These are phyloP conservation scores for Lochmaea capreae DNA, from an alignment of 2,888 invertebrate species.

Conservation along the genomic window DNA sequence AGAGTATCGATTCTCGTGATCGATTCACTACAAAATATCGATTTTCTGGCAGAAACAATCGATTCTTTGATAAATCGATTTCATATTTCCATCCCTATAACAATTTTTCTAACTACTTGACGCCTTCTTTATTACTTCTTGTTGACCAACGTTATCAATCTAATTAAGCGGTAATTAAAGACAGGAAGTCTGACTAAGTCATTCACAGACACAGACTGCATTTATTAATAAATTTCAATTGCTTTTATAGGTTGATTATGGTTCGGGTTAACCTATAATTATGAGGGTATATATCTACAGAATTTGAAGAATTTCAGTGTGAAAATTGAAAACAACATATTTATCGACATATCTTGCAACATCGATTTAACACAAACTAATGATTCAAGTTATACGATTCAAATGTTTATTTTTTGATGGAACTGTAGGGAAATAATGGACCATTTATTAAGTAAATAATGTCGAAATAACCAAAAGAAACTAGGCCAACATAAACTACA, in stretches of 20 bases:
- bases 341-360: background rate
- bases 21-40: too few relatives aligned
- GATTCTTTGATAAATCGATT: too few relatives aligned
- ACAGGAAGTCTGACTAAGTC: constrained; percentile 35
- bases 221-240: constrained; percentile 9
- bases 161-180: constrained; percentile 11
- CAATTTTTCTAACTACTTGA: too few relatives aligned
- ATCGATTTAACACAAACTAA: constrained; percentile 14
- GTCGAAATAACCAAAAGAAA: constrained; percentile 18
- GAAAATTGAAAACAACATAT: too few relatives aligned
- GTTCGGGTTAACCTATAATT: background rate
- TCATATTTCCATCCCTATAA: too few relatives aligned
- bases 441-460: constrained; percentile 22
- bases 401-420: constrained; percentile 21
- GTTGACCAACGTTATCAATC: too few relatives aligned
- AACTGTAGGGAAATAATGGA: constrained; percentile 21
- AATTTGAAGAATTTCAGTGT: too few relatives aligned
- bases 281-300: background rate
- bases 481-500: constrained; percentile 16
- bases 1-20: too few relatives aligned
- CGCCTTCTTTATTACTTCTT: too few relatives aligned
- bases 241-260: background rate
- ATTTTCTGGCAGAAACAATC: too few relatives aligned
- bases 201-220: background rate
- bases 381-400: constrained; percentile 12